Percentiles rank a stretch among this genome's conserved stretches.
Conservation (phyloP, 2,888 invertebrate genomes). For the Nasonia oneida region DNA sequence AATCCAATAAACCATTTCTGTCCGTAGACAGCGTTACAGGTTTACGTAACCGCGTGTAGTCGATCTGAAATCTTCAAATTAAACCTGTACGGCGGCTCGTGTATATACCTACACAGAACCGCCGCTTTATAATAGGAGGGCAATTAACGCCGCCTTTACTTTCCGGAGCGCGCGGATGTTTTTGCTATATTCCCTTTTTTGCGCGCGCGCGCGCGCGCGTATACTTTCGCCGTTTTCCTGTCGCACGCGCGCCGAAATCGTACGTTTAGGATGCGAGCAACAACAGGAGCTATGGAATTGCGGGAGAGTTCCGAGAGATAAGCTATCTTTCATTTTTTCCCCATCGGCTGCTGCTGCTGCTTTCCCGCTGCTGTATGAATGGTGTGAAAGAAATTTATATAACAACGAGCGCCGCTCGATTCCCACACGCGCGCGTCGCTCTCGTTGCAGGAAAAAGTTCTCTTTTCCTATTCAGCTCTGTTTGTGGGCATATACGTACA, state of each 20-base stretch:
- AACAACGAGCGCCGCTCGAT: slow-evolving; percentile 42
- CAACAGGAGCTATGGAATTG: background rate
- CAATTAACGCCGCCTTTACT: background rate
- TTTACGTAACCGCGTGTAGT: background rate
- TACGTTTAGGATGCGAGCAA: background rate
- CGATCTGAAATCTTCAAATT: no score
- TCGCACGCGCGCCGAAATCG: slow-evolving; percentile 24
- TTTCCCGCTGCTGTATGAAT: slow-evolving; percentile 55
- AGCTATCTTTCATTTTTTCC: slow-evolving; percentile 41
- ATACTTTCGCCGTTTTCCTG: slow-evolving; percentile 1
- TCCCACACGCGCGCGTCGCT: slow-evolving; percentile 44
- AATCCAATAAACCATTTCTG: background rate
- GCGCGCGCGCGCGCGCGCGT: no score
- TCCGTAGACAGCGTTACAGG: background rate
- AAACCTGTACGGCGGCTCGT: no score
- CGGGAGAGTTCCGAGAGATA: slow-evolving; percentile 44
- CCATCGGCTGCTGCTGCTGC: slow-evolving; percentile 32
- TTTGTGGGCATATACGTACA: background rate
- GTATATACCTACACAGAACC: background rate
- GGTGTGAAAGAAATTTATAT: slow-evolving; percentile 63
- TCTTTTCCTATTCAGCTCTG: slow-evolving; percentile 9
- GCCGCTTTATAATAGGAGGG: background rate
- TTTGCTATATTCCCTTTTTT: background rate
- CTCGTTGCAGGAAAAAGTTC: slow-evolving; percentile 33
- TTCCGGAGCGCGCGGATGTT: background rate